Evolutionary conservation across 2,113 vertebrate species (phyloP), one percentile per base, ranked within the genome.

Genomic region (Cyrtonyx montezumae): DNA sequence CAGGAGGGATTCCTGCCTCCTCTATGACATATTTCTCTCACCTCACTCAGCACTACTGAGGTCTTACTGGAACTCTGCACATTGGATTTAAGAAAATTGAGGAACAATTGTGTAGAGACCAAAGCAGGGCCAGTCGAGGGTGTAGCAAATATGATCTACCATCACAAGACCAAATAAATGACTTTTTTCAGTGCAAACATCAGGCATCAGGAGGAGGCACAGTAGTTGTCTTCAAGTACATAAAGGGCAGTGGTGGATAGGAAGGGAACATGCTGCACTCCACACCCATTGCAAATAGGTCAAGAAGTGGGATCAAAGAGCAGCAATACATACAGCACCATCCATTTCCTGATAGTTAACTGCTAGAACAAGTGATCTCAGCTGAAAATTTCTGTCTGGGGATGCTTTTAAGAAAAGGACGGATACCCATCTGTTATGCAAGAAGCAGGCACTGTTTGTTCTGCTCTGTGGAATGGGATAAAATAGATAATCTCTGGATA

Each of bases 401-500:
- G 11, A 51, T 46, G 20, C 26, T 61, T 88, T 61, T 36, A 71
- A 68, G 58, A 89, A 70, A 46, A 77, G 14, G 36, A 28, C 0
- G 0, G 58, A 84, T n/a, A 79, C 9, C 19, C 63, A 62, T n/a
- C 45, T 63, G 18, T 63, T 71, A 55, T 18, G 20, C 43, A 71
- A 79, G 37, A 92, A 78, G 6, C 19, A 59, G 12, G 17, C 58
- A 69, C 30, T 2, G 1, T 32, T 76, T 82, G 51, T 76, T 48
- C 32, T 88, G 84, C 25, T 19, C 26, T 58, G 36, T 26, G 25
- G 62, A 84, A 79, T 21, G 20, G 43, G 36, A 84, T 79, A 94
- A 94, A 53, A 5, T 46, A 81, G 84, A 49, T 84, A 48, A 18
- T 51, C 56, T 76, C 75, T 87, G 67, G 36, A 53, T 46, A 79